Evolutionary conservation across 2,113 vertebrate genomes (phyloP), one percentile per base, ranked within the genome.

Genomic region (Rhinolophus sinicus): DNA sequence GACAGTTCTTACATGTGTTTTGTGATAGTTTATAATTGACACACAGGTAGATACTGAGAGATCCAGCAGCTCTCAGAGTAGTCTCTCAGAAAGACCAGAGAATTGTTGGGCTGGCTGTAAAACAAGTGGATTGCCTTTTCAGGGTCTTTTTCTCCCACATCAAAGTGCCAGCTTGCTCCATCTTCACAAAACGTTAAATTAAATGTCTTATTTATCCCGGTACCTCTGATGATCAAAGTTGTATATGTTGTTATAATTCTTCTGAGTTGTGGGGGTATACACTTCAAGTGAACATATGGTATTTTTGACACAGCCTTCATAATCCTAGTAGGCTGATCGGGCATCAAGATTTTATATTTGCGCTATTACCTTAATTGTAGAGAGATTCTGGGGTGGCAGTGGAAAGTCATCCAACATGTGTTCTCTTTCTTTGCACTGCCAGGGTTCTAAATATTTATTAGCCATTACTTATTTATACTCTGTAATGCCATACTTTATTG

Each of bases 371-470:
- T 96, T 95, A 95, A 95, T 75, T 96, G 64, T 80, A 58, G 80
- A 88, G 67, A 75, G 90, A 87, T 65, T 70, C 73, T 89, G 5
- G 52, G 3, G 44, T 87, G 30, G 3, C 70, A 95, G 16, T 95
- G 95, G 82, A 95, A 95, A 94, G 69, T 78, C 26, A 0, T 93
- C 85, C 92, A 67, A 91, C 69, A 82, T 82, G 38, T 96, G 52
- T 94, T 96, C 75, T 90, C 38, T 92, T 95, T 91, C 35, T 93
- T 95, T 70, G 62, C 26, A 40, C 67, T 94, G 84, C 96, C 62
- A 73, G 38, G 8, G 67, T 95, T 96, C 96, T 97, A 93, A 97
- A 97, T 97, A 96, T 96, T 97, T 97, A 97, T 85, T 81, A 93
- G 4, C 62, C 52, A 47, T 96, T 87, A 86, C 40, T 97, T 94